Evolutionary conservation across 1,140 invertebrate species (phyloP), one percentile per base, ranked within the genome.

Genomic region (Achroia grisella): DNA sequence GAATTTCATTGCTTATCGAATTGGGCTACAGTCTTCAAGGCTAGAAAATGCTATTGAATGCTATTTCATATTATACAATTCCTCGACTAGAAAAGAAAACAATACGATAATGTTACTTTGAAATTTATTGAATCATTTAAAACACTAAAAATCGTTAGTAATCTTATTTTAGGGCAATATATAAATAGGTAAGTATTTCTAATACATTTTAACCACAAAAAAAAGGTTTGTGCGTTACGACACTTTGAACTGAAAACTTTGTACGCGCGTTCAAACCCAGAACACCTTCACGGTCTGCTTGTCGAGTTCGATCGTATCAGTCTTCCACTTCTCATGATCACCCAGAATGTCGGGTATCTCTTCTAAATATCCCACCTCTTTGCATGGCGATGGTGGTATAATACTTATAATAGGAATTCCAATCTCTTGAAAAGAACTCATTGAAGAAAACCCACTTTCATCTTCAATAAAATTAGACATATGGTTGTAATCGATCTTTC

Each of bases 361-460:
- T 35, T 76, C 68, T 41, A 75, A 60, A 47, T 68, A 81, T 1
- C 58, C 59, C 4, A 76, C 64, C 48, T 84, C 80, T 54, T 81
- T 77, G 27, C 69, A 75, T 2, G 80, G 80, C 9, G 77, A 78
- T 40, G 80, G 80, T 57, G 80, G 77, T 52, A 81, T 80, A 34
- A 80, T 80, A 34, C 69, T 81, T 62, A 84, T 84, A 5, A 87
- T 67, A 0, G 92, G 92, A 47, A 93, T 74, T 1, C 92, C 92
- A 12, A 93, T 89, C 58, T 93, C 92, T 71, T 94, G 93, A 59
- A 94, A 94, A 2, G 92, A 94, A 69, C 90, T 93, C 84, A 94
- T 91, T 1, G 92, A 94, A 9, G 92, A 94, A 70, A 94, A 94
- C 9, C 93, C 93, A 62, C 93, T 94, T 63, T 94, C 93, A 53